These are phyloP conservation scores for Vandiemenella viatica DNA, from an alignment of 2,888 invertebrate species.

Conservation along the genomic window DNA sequence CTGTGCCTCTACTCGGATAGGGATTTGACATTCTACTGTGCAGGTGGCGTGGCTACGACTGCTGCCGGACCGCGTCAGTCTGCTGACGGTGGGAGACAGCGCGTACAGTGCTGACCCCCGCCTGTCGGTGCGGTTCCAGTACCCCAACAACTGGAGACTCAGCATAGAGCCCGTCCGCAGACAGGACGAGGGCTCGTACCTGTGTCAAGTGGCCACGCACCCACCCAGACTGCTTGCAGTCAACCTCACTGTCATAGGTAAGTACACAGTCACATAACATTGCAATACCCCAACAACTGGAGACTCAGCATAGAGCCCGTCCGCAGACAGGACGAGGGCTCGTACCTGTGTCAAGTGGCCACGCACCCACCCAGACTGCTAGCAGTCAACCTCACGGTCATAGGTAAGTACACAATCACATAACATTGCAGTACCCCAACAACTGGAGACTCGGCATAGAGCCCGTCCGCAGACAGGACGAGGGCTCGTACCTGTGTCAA, in stretches of 20 bases:
- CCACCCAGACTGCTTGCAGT: slow-evolving; percentile 61
- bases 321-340: slow-evolving; percentile 51
- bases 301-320: slow-evolving; percentile 54
- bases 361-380: slow-evolving; percentile 65
- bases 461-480: slow-evolving; percentile 53
- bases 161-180: slow-evolving; percentile 54
- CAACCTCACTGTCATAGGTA: slow-evolving; percentile 60
- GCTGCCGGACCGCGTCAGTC: slow-evolving; percentile 44
- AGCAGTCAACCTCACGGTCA: slow-evolving; percentile 55
- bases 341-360: slow-evolving; percentile 68
- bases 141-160: slow-evolving; percentile 55
- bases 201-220: slow-evolving; percentile 70
- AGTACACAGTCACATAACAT: no score
- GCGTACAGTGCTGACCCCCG: slow-evolving; percentile 48
- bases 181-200: slow-evolving; percentile 56
- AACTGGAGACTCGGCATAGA: slow-evolving; percentile 56
- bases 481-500: slow-evolving; percentile 65
- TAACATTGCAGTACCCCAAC: slow-evolving; percentile 56
- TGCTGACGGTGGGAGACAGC: slow-evolving; percentile 47
- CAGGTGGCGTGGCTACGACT: slow-evolving; percentile 56
- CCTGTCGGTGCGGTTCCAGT: slow-evolving; percentile 48
- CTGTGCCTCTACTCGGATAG: no score
- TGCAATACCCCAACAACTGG: slow-evolving; percentile 58
- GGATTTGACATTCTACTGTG: no score
- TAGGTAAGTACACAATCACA: slow-evolving; percentile 51